Percentiles rank a stretch among this genome's conserved stretches.
phyloP scores from a whole-genome alignment of 2,113 vertebrate genomes.

The Siniperca knerii region DNA sequence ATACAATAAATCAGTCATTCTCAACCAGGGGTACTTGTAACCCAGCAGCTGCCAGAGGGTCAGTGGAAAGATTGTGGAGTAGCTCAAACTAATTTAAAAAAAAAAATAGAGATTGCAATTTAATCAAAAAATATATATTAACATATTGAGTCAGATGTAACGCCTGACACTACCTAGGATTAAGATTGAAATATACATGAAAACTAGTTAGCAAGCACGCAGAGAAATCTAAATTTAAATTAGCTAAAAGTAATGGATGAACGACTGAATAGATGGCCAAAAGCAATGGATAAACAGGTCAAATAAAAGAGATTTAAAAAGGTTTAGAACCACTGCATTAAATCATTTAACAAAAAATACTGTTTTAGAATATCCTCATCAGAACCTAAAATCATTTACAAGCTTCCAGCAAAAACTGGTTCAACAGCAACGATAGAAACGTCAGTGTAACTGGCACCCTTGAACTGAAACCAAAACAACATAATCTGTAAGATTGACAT shows the following conservation, averaged over 20 bases:
- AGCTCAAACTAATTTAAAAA: too few species aligned
- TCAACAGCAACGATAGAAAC: neutral
- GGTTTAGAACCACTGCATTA: neutral
- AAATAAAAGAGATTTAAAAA: neutral
- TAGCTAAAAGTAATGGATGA: neutral
- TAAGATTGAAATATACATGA: neutral
- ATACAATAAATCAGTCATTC: neutral
- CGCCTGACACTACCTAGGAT: too few species aligned
- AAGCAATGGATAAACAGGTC: neutral
- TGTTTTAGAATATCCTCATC: neutral
- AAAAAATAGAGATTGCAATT: neutral
- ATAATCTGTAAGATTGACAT: constrained; percentile 10
- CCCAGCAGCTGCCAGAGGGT: neutral
- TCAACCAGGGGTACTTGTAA: neutral
- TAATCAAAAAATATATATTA: neutral
- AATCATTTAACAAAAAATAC: neutral
- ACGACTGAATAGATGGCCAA: neutral
- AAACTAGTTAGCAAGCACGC: too few species aligned
- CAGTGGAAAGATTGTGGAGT: neutral
- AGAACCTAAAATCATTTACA: neutral
- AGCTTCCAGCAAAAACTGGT: neutral
- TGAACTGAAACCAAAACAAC: constrained; percentile 13
- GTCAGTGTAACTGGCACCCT: neutral
- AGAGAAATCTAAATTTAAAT: neutral
- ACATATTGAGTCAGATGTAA: neutral